A percentile compares a stretch with the other conserved stretches of the same genome.
Evolutionary conservation across 2,888 invertebrate genomes (phyloP).

Genomic region (Mechanitis messenoides): DNA sequence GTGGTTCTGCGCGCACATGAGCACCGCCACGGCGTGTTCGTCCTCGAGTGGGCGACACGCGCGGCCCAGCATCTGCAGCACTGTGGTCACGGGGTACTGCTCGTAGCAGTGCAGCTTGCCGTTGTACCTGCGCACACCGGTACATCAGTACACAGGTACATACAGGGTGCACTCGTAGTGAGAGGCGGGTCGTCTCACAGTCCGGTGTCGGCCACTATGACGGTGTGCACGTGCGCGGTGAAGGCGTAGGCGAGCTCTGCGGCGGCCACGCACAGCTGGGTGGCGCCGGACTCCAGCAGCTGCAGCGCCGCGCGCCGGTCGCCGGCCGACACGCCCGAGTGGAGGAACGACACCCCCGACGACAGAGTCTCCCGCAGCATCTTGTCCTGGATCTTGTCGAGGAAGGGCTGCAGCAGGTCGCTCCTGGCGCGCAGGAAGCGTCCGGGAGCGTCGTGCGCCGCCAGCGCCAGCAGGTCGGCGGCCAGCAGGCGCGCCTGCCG

Average conservation of each 20-base stretch:
- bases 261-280: conserved; percentile 71
- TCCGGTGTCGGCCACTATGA: conserved; percentile 98
- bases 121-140: conserved; percentile 65
- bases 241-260: conserved; percentile 92
- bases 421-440: conserved; percentile 93
- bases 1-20: conserved; percentile 98
- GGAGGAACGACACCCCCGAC: conserved; percentile 97
- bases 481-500: conserved; percentile 96
- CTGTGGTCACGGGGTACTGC: conserved; percentile 98
- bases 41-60: conserved; percentile 96
- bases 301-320: conserved; percentile 96
- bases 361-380: conserved; percentile 93
- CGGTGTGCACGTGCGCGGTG: conserved; percentile 93
- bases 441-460: conserved; percentile 90
- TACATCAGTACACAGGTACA: not conserved
- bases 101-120: conserved; percentile 88
- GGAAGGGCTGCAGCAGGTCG: conserved; percentile 91
- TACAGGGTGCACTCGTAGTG: no score
- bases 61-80: conserved; percentile 97
- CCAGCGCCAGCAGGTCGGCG: conserved; percentile 95
- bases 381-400: conserved; percentile 92
- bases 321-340: conserved; percentile 91
- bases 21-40: conserved; percentile 94
- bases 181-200: conserved; percentile 43
- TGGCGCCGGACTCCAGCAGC: conserved; percentile 93